These are phyloP conservation scores for Conomelus anceps DNA, from an alignment of 2,888 invertebrate genomes.

Conservation along the genomic window DNA sequence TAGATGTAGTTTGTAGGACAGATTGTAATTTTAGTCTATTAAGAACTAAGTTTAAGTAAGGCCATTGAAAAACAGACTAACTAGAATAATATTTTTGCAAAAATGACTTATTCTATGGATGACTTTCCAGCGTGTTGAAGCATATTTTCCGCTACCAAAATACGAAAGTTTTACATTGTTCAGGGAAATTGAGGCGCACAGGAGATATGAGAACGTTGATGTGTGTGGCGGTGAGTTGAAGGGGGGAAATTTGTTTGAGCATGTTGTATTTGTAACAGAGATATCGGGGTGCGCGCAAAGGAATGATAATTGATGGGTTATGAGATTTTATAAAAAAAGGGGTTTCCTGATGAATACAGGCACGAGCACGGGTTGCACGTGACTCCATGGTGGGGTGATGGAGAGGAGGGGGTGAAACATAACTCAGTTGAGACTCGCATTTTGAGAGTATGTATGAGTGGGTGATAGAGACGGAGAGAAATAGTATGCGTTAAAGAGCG, in stretches of 20 bases:
- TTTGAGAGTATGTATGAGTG: not conserved
- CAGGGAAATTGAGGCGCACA: not conserved
- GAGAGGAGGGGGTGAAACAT: not conserved
- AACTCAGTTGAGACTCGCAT: not conserved
- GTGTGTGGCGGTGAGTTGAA: not conserved
- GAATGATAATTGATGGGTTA: slow-evolving; percentile 9
- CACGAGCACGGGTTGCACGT: not conserved
- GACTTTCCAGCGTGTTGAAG: not conserved
- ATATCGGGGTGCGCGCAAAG: not conserved
- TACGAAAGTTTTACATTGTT: not conserved
- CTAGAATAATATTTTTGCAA: too few species aligned
- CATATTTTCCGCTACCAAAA: not conserved
- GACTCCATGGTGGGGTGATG: not conserved
- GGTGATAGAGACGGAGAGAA: not conserved
- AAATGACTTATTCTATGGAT: not conserved
- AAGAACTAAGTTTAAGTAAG: too few species aligned
- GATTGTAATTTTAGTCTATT: too few species aligned
- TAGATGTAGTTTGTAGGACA: too few species aligned
- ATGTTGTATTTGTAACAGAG: not conserved
- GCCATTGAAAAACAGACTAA: too few species aligned
- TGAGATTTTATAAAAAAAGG: slow-evolving; percentile 10
- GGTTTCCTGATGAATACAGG: not conserved
- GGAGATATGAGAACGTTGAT: not conserved
- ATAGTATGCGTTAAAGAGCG: not conserved
- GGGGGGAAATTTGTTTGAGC: not conserved